Evolutionary conservation across 2,113 vertebrate genomes (phyloP).

Genomic region (Choloepus hoffmanni): DNA sequence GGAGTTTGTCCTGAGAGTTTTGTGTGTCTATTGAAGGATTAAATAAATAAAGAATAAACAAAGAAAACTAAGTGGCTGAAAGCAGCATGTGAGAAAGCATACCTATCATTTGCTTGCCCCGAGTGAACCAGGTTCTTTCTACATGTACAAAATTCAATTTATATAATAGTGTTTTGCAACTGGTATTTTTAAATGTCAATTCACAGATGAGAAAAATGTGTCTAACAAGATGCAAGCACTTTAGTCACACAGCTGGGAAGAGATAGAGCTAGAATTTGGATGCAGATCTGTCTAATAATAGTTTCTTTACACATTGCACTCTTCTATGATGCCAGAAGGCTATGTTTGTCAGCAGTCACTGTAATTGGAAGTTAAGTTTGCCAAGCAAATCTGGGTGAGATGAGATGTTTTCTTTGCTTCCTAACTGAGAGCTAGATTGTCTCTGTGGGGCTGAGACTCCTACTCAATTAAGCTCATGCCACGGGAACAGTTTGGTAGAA

Average conservation of each 20-base stretch:
- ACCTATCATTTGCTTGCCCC: background rate
- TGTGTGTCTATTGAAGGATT: background rate
- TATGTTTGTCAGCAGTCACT: slow-evolving; percentile 30
- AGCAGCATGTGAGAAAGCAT: background rate
- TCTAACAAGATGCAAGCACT: background rate
- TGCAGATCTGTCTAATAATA: slow-evolving; percentile 47
- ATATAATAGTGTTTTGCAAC: background rate
- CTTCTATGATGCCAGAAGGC: background rate
- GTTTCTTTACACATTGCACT: background rate
- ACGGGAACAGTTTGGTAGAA: slow-evolving; percentile 36
- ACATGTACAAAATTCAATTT: background rate
- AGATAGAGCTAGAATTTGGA: background rate
- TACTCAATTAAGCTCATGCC: slow-evolving; percentile 53
- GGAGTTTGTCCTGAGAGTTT: background rate
- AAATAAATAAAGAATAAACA: background rate
- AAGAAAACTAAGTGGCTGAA: background rate
- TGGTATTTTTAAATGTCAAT: slow-evolving; percentile 14
- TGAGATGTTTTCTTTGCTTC: slow-evolving; percentile 30
- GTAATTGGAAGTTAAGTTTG: slow-evolving; percentile 42
- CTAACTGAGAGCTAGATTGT: background rate
- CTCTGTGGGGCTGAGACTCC: background rate
- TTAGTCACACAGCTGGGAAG: slow-evolving; percentile 36
- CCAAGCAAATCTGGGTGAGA: slow-evolving; percentile 20
- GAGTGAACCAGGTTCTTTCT: background rate
- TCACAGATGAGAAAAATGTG: slow-evolving; percentile 44